These are phyloP conservation scores for Crocallis elinguaria DNA, from an alignment of 2,888 invertebrate species.

Conservation along the genomic window DNA sequence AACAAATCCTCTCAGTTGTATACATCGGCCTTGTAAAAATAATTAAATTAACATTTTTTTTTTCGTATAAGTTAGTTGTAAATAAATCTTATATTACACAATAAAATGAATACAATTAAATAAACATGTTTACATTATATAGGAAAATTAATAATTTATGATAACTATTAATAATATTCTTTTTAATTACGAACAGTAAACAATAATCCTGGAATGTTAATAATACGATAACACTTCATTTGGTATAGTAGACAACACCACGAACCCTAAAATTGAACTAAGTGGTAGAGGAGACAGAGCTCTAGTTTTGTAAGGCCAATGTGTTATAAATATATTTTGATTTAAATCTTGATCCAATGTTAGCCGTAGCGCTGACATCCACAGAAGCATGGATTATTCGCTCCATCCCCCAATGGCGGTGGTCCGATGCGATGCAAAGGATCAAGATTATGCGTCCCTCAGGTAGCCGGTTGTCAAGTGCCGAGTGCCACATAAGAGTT, in stretches of 20 bases:
- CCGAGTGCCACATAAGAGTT: constrained; percentile 90
- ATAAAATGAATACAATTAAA: constrained; percentile 75
- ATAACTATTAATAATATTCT: constrained; percentile 68
- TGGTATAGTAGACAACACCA: constrained; percentile 77
- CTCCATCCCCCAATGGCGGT: constrained; percentile 58
- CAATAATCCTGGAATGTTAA: constrained; percentile 83
- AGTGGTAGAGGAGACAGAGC: constrained; percentile 65
- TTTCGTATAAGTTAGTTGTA: constrained; percentile 79
- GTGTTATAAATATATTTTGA: constrained; percentile 40
- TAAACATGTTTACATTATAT: constrained; percentile 69
- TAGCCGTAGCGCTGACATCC: constrained; percentile 53
- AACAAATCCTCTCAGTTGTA: constrained; percentile 78
- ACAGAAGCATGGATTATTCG: constrained; percentile 49
- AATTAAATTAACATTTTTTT: constrained; percentile 68
- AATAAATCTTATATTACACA: constrained; percentile 82
- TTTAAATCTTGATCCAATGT: constrained; percentile 61
- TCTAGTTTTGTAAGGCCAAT: constrained; percentile 42
- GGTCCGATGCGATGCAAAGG: constrained; percentile 71
- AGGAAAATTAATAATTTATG: constrained; percentile 68
- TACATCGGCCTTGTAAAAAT: constrained; percentile 78
- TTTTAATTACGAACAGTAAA: constrained; percentile 71
- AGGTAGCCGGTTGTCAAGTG: constrained; percentile 88
- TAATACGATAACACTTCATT: constrained; percentile 77
- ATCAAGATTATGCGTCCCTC: constrained; percentile 79
- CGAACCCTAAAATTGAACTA: constrained; percentile 58